phyloP scores from a whole-genome alignment of 2,797 vertebrate species.

The Aldrovandia affinis region DNA sequence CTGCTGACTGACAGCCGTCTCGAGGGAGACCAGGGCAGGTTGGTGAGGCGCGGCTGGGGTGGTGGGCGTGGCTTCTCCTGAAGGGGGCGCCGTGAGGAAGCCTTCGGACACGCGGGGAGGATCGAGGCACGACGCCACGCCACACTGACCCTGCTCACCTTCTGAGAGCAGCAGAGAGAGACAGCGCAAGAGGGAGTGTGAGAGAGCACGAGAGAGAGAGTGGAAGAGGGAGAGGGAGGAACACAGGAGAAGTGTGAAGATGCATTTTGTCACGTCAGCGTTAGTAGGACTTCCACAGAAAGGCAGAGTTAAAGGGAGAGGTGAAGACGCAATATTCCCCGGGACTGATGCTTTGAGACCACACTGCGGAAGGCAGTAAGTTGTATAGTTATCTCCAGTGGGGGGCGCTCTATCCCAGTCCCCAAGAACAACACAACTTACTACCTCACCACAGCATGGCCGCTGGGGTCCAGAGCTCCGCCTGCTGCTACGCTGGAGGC shows the following conservation, averaged over 20 bases:
- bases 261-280: neutral
- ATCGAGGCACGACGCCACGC: slow-evolving; percentile 72
- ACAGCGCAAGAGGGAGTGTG: neutral
- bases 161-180: slow-evolving; percentile 58
- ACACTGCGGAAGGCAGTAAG: slow-evolving; percentile 91
- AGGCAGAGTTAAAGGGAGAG: neutral
- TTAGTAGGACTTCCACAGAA: neutral
- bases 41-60: slow-evolving; percentile 79
- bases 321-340: neutral
- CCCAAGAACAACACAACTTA: slow-evolving; percentile 98
- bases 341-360: slow-evolving; percentile 43
- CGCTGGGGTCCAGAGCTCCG: slow-evolving; percentile 13
- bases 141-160: slow-evolving; percentile 74
- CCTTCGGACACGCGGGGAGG: slow-evolving; percentile 81
- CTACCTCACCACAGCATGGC: slow-evolving; percentile 88
- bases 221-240: neutral
- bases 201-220: slow-evolving; percentile 26
- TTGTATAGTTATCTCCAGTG: slow-evolving; percentile 95
- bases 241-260: neutral
- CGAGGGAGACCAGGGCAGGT: slow-evolving; percentile 82
- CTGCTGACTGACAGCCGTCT: slow-evolving; percentile 83
- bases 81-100: slow-evolving; percentile 84
- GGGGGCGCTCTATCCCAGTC: slow-evolving; percentile 82
- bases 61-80: slow-evolving; percentile 84
- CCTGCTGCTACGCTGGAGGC: neutral